These are phyloP conservation scores for Synchiropus splendidus DNA, from an alignment of 2,113 vertebrate genomes.

Conservation along the genomic window DNA sequence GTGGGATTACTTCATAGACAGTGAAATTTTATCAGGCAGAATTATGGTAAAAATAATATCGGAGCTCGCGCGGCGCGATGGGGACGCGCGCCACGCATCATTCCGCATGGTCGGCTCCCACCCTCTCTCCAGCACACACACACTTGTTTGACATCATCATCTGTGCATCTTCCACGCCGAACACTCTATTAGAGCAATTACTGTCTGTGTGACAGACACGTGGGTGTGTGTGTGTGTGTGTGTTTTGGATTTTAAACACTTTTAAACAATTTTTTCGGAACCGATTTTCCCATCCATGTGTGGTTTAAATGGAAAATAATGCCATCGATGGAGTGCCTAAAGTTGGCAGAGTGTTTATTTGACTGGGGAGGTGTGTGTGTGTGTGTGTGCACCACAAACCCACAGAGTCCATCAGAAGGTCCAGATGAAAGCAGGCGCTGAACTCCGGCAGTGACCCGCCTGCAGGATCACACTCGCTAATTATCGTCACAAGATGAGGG, in stretches of 20 bases:
- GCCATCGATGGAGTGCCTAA: background rate
- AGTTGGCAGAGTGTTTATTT: no score
- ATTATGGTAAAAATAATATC: conserved; percentile 91
- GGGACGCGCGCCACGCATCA: conserved; percentile 76
- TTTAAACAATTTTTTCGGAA: conserved; percentile 26
- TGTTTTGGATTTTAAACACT: conserved; percentile 60
- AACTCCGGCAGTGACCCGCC: conserved; percentile 68
- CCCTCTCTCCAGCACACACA: conserved; percentile 26
- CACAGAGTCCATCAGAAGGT: conserved; percentile 35
- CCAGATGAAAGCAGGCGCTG: conserved; percentile 72
- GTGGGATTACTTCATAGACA: conserved; percentile 96
- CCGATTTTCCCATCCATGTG: no score
- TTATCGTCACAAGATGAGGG: conserved; percentile 98
- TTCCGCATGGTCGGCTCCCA: conserved; percentile 68
- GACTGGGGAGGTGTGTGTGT: background rate
- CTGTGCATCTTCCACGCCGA: conserved; percentile 42
- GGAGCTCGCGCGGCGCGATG: conserved; percentile 67
- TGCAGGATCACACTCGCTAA: conserved; percentile 76
- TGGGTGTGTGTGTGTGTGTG: no score
- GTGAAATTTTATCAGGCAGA: conserved; percentile 96
- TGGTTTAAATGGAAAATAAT: background rate
- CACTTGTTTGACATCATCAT: conserved; percentile 49
- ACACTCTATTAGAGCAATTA: conserved; percentile 84
- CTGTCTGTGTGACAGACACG: conserved; percentile 68
- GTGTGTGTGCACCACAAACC: conserved; percentile 14